phyloP scores from a whole-genome alignment of 2,888 invertebrate genomes.

The Sussaba pulchella region DNA sequence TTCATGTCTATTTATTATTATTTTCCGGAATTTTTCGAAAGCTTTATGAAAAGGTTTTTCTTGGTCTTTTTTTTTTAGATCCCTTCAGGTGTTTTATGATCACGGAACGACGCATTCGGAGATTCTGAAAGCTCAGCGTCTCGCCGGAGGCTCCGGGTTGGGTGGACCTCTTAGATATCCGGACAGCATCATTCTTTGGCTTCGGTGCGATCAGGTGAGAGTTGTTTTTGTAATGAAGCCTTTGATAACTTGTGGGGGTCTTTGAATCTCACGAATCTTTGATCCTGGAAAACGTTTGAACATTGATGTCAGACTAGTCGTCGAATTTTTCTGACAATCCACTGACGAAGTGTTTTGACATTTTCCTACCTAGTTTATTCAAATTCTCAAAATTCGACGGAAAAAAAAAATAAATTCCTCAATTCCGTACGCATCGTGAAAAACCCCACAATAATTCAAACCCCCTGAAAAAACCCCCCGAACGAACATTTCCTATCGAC shows the following conservation, averaged over 20 bases:
- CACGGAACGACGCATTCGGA: conserved; percentile 90
- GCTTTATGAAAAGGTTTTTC: too few relatives aligned
- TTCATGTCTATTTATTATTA: conserved; percentile 6
- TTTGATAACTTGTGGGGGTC: too few relatives aligned
- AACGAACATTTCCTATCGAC: background rate
- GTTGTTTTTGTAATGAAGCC: background rate
- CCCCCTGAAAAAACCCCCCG: too few relatives aligned
- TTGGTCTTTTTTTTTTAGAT: conserved; percentile 86
- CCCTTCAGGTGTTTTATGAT: conserved; percentile 91
- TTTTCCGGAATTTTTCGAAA: conserved; percentile 41
- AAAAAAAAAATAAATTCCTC: too few relatives aligned
- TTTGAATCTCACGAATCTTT: too few relatives aligned
- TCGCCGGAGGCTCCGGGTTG: conserved; percentile 87
- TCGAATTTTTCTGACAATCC: background rate
- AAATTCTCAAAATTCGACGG: background rate
- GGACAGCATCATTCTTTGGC: conserved; percentile 92
- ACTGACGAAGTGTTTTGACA: background rate
- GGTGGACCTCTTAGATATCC: conserved; percentile 92
- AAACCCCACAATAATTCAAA: background rate
- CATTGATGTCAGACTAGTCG: background rate
- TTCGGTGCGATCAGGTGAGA: conserved; percentile 91
- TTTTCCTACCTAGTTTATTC: background rate
- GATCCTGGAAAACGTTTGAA: background rate
- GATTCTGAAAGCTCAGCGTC: conserved; percentile 88
- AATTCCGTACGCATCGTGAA: background rate